A percentile compares a stretch with the other conserved stretches of the same genome.
phyloP scores from a whole-genome alignment of 30 jellyfish, hydroid and myxozoan genomes.

The Pelagia noctiluca region DNA sequence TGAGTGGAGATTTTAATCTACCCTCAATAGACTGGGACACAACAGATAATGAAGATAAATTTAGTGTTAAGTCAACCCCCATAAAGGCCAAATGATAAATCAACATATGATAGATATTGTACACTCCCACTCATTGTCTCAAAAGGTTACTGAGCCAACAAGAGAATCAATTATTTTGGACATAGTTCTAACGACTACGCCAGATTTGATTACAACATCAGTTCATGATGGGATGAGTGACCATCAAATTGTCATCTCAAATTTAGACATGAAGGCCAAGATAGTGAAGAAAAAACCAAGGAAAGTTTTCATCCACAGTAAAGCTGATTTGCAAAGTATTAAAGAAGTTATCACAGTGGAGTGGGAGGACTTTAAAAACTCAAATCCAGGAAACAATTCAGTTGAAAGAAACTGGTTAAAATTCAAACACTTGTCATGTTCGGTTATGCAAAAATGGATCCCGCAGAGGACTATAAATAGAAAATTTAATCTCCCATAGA shows the following conservation, averaged over 20 bases:
- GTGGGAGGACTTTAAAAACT: constrained; percentile 52
- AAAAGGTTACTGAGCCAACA: constrained; percentile 32
- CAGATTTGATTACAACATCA: constrained; percentile 37
- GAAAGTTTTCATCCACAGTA: constrained; percentile 42
- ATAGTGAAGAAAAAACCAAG: constrained; percentile 41
- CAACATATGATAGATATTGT: constrained; percentile 34
- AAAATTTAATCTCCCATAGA: constrained; percentile 54
- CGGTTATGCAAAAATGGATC: constrained; percentile 48
- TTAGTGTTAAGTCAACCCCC: constrained; percentile 52
- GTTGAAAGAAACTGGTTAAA: constrained; percentile 49
- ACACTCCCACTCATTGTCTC: constrained; percentile 39
- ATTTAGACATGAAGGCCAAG: constrained; percentile 51
- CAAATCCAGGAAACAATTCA: constrained; percentile 48
- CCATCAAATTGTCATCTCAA: constrained; percentile 31
- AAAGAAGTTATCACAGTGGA: constrained; percentile 24
- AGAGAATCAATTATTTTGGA: constrained; percentile 32
- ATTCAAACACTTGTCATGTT: constrained; percentile 30
- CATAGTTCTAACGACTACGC: constrained; percentile 24
- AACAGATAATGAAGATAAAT: constrained; percentile 44
- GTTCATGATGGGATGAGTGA: constrained; percentile 49
- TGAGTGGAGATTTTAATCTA: constrained; percentile 53
- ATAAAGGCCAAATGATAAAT: constrained; percentile 40
- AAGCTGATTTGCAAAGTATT: constrained; percentile 38
- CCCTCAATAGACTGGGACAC: constrained; percentile 54
- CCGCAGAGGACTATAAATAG: constrained; percentile 56